Conservation (phyloP, 2,888 invertebrate species). For the Eumerus sabulonum region DNA sequence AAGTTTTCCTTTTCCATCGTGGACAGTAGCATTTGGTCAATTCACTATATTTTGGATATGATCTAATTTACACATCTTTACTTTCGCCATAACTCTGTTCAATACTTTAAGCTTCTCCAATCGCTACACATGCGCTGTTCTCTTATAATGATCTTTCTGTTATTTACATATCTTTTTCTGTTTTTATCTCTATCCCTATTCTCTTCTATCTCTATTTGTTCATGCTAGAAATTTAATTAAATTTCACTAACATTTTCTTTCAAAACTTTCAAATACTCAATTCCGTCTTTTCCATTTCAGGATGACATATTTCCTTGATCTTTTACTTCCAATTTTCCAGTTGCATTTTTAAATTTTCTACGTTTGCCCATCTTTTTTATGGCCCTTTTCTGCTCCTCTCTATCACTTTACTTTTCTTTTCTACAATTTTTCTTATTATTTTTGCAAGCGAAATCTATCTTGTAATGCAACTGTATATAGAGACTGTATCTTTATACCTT, state of each 20-base stretch:
- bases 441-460: conserved; percentile 8
- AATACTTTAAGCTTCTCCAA: background rate
- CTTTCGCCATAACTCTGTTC: too few relatives aligned
- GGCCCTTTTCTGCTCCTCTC: background rate
- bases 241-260: background rate
- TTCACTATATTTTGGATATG: too few relatives aligned
- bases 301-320: background rate
- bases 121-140: background rate
- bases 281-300: background rate
- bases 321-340: background rate
- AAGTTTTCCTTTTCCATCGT: too few relatives aligned
- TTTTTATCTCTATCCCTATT: background rate
- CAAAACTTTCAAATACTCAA: background rate
- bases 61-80: too few relatives aligned
- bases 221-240: background rate
- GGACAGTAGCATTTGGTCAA: too few relatives aligned
- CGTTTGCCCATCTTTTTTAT: background rate
- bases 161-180: background rate
- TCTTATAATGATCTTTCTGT: background rate
- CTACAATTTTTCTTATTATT: conserved; percentile 10
- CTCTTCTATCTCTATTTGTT: background rate
- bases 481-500: conserved; percentile 33
- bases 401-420: background rate
- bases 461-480: conserved; percentile 16
- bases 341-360: background rate